Evolutionary conservation across 1,140 invertebrate genomes (phyloP).

Genomic region (Acromyrmex heyeri): DNA sequence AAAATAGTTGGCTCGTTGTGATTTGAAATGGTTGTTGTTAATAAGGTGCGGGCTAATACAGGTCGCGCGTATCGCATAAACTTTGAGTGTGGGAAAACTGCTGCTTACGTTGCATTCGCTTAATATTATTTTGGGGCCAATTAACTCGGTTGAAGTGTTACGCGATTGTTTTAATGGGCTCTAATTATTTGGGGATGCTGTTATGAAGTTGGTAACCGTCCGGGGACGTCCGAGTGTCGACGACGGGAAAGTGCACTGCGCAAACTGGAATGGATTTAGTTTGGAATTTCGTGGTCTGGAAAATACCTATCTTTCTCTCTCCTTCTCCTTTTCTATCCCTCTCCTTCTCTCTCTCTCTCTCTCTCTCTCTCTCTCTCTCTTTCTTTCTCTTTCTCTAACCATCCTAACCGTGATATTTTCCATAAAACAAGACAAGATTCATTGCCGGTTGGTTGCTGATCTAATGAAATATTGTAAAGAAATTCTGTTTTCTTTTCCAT

Average conservation of each 20-base stretch:
- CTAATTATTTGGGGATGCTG: constrained; percentile 68
- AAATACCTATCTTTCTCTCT: constrained; percentile 5
- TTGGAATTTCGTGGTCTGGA: constrained; percentile 66
- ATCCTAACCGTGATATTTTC: constrained; percentile 36
- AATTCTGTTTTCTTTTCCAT: constrained; percentile 50
- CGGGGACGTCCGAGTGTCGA: constrained; percentile 53
- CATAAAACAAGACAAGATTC: constrained; percentile 55
- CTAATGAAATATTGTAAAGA: constrained; percentile 36
- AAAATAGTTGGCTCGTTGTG: not conserved
- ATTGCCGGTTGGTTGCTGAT: constrained; percentile 38
- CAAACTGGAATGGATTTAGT: constrained; percentile 74
- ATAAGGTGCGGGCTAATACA: not conserved
- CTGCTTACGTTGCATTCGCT: constrained; percentile 39
- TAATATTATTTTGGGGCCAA: constrained; percentile 69
- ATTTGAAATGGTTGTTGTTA: constrained; percentile 37
- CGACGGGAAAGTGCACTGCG: constrained; percentile 56
- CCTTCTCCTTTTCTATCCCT: not conserved
- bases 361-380: not conserved
- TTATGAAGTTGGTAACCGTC: constrained; percentile 70
- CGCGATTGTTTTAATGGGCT: constrained; percentile 66
- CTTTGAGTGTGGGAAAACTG: constrained; percentile 47
- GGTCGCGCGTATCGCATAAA: constrained; percentile 41
- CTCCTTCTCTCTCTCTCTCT: not conserved
- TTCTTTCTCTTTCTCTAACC: not conserved
- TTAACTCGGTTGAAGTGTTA: constrained; percentile 62